Conservation (phyloP, 1,140 invertebrate genomes). For the Heliothis subflexa region DNA sequence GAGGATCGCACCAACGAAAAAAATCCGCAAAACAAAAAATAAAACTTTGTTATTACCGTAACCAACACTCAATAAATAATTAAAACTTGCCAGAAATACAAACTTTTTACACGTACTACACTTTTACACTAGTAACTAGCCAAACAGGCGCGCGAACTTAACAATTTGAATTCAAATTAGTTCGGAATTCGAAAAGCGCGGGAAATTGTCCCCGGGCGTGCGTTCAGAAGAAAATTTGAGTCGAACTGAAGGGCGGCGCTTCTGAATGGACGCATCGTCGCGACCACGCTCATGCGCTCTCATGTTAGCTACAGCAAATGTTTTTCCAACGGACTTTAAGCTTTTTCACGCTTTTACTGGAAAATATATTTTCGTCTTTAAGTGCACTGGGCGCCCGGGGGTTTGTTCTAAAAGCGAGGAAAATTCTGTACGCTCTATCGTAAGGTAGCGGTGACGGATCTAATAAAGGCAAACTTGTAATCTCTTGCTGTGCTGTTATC, state of each 20-base stretch:
- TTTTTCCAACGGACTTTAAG: constrained; percentile 57
- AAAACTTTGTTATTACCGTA: constrained; percentile 36
- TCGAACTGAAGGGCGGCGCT: constrained; percentile 70
- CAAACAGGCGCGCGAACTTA: constrained; percentile 47
- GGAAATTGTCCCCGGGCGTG: constrained; percentile 64
- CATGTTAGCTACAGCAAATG: constrained; percentile 52
- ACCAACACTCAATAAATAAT: constrained; percentile 27
- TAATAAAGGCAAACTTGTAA: constrained; percentile 28
- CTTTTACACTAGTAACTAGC: constrained; percentile 39
- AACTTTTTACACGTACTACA: constrained; percentile 41
- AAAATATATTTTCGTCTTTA: constrained; percentile 57
- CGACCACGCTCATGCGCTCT: constrained; percentile 73
- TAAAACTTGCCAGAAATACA: constrained; percentile 29
- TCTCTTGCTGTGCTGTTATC: constrained; percentile 1
- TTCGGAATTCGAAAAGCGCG: constrained; percentile 66
- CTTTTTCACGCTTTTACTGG: constrained; percentile 56
- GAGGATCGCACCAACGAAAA: neutral
- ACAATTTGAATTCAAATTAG: constrained; percentile 65
- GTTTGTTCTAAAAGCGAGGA: constrained; percentile 44
- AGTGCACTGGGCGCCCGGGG: constrained; percentile 49
- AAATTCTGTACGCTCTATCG: constrained; percentile 29
- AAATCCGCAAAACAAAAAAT: constrained; percentile 41
- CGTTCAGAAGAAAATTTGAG: constrained; percentile 67
- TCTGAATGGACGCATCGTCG: constrained; percentile 60
- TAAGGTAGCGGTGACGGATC: constrained; percentile 25